Percentiles rank a stretch among this genome's conserved stretches.
Evolutionary conservation across 2,113 vertebrate genomes (phyloP).

Genomic region (Silurus glanis): DNA sequence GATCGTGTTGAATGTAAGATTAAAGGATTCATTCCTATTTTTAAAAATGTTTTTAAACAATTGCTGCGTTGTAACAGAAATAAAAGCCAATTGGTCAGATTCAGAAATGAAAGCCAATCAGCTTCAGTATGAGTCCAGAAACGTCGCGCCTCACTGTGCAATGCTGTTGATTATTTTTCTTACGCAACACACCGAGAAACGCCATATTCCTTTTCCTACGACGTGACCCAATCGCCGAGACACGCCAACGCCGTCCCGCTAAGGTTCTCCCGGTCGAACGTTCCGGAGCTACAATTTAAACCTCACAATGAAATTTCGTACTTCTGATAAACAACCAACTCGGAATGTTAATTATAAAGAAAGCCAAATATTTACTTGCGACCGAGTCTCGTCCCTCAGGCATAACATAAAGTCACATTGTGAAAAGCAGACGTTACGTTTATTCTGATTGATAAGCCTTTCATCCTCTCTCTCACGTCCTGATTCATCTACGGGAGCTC

Average conservation of each 20-base stretch:
- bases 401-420: slow-evolving; percentile 61
- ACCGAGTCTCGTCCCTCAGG: slow-evolving; percentile 14
- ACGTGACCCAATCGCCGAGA: background rate
- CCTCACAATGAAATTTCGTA: background rate
- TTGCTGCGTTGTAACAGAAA: background rate
- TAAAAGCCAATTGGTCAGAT: background rate
- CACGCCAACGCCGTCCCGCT: background rate
- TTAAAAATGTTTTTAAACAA: background rate
- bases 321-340: background rate
- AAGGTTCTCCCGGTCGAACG: background rate
- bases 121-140: background rate
- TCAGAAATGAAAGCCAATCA: background rate
- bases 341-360: background rate
- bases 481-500: slow-evolving; percentile 92
- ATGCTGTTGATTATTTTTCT: background rate
- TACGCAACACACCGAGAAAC: background rate
- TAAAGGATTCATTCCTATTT: background rate
- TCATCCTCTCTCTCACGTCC: slow-evolving; percentile 82
- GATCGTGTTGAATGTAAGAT: background rate
- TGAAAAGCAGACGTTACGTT: slow-evolving; percentile 81
- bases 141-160: background rate
- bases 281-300: background rate
- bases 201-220: background rate
- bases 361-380: slow-evolving; percentile 7
- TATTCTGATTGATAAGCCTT: slow-evolving; percentile 91